Base-by-base conservation (phyloP, 64 coral and sea anemone genomes). In the Platygyra sinensis region DNA sequence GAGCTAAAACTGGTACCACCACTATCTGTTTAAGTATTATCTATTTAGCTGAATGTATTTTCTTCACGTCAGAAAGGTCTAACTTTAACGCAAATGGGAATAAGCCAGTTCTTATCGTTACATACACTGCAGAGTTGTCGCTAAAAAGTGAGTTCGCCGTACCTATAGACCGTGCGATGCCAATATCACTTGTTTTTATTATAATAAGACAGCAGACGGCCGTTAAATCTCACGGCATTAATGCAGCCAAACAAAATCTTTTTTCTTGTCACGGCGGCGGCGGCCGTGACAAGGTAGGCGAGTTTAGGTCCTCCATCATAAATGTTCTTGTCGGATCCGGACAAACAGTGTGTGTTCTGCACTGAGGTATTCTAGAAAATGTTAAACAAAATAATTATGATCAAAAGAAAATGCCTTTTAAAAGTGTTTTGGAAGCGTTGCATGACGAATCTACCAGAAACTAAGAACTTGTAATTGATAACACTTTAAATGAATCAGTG, bases 161-260 rank as follows among this genome's bases (percentile, higher is more conserved):
- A 95, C 96, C 90, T 87, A 75, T 87, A 19, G 87, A 81, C 22
- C 38, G 19, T 16, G 67, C 78, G 33, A 22, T 60, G 10, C 80
- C 89, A 14, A 89, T 39, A 28, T 69, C 30, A n/a, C 75, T 90
- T 19, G 80, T 87, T 67, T 67, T 82, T 86, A 63, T 89, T 76
- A 49, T 62, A 82, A 86, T 77, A n/a, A n/a, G n/a, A 52, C 14
- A 98, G 79, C 63, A 51, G 76, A 86, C 93, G 57, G 8, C 82
- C 96, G 60, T 98, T 88, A 13, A 95, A 72, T 20, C 90, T 87
- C 10, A 98, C 24, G 39, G 95, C 96, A 62, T 98, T 90, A 24
- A 98, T 87, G 30, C 96, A 98, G 16, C 96, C 96, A 30, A n/a
- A 89, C 88, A 52, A 98, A 98, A 61, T 95, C 93, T n/a, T 92